Evolutionary conservation across 2,888 invertebrate genomes (phyloP).

Genomic region (Aleiodes alternator): DNA sequence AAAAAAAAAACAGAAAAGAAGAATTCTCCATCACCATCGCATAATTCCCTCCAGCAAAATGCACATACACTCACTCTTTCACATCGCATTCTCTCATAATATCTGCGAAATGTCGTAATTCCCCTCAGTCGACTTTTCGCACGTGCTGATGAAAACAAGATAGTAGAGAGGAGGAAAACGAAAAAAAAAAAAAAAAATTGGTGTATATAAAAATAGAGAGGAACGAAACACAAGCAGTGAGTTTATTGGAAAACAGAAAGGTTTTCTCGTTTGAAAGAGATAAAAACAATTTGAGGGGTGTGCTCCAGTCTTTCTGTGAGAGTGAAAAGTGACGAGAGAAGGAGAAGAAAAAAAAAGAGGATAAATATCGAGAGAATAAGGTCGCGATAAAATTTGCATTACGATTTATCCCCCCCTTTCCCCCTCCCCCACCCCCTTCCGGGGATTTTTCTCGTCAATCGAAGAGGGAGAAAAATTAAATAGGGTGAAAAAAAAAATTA

Average conservation of each 20-base stretch:
- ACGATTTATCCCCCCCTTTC: background rate
- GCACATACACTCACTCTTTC: background rate
- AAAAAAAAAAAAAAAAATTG: background rate
- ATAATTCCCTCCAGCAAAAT: conserved; percentile 42
- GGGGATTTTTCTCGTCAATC: conserved; percentile 8
- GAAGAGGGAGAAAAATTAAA: conserved; percentile 22
- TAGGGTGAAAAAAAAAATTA: conserved; percentile 7
- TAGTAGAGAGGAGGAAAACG: conserved; percentile 18
- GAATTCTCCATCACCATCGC: conserved; percentile 15
- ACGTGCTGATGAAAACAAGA: conserved; percentile 36
- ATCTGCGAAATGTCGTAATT: conserved; percentile 31
- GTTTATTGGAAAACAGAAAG: conserved; percentile 37
- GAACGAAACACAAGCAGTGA: background rate
- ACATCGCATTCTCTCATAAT: background rate
- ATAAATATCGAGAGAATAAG: conserved; percentile 25
- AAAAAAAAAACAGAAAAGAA: no score
- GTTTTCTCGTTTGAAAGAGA: conserved; percentile 31
- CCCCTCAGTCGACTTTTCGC: conserved; percentile 35
- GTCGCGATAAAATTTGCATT: conserved; percentile 33
- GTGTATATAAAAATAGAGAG: background rate
- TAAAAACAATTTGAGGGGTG: conserved; percentile 38
- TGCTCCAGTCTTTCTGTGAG: conserved; percentile 2
- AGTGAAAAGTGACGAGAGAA: conserved; percentile 17
- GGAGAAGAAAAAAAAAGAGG: background rate
- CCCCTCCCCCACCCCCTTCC: background rate